Evolutionary conservation across 2,888 invertebrate species (phyloP), one percentile per base, ranked within the genome.

Genomic region (Pachliopta kotzebuea): DNA sequence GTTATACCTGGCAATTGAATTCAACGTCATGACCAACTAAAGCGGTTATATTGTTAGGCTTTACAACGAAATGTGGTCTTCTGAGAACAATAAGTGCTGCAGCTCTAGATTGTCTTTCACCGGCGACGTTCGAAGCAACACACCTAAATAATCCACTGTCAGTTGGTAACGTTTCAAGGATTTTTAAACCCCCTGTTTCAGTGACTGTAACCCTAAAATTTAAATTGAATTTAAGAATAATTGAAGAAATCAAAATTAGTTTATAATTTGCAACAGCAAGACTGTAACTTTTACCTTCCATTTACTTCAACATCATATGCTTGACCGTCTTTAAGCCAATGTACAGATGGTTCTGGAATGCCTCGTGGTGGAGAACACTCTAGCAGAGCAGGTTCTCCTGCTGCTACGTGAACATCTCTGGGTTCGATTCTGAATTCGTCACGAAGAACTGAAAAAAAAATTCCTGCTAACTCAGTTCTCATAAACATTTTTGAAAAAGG

Each of bases 301-400:
- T 93, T 93, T 56, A 93, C 88, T 83, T 94, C 94, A 67, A 94
- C 85, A 72, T 94, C 94, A 74, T 94, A 92, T 56, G 84, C 77
- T 72, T 94, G 93, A 56, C 94, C 94, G 78, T 94, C 94, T 90
- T 97, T 98, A 78, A 96, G 94, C 99, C 99, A 99, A 76, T 96
- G 93, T 62, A 99, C 94, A 53, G 95, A 95, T 26, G 99, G 99
- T 81, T 98, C 98, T 2, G 99, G 99, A 85, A 98, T 96, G 62
- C 99, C 99, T 83, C 96, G 95, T 31, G 99, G 99, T 70, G 99
- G 97, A 68, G 96, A 95, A 90, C 99, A 99, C 90, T 98, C 98
- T 72, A 99, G 92, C 52, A 97, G 89, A 23, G 98, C 98, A 63
- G 96, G 96, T 85, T 98, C 98, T 56, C 98, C 98, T 62, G 98